Evolutionary conservation across 1,140 invertebrate species (phyloP).

Genomic region (Zaprionus vittiger): DNA sequence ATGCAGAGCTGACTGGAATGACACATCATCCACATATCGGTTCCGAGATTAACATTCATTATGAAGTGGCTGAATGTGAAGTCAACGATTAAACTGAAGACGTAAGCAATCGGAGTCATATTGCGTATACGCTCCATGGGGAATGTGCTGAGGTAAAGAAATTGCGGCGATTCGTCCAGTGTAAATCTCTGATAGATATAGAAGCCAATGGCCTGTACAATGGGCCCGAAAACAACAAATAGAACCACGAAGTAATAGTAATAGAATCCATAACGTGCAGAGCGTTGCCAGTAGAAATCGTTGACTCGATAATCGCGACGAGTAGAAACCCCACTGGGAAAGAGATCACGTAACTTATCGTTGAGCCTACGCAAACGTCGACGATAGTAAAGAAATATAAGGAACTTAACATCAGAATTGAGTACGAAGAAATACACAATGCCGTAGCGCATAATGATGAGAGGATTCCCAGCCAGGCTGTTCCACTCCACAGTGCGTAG

Average conservation of each 20-base stretch:
- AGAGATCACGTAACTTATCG: constrained; percentile 23
- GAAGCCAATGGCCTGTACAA: constrained; percentile 17
- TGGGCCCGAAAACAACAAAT: constrained; percentile 25
- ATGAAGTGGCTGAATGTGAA: constrained; percentile 41
- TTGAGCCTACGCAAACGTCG: constrained; percentile 8
- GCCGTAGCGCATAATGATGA: constrained; percentile 44
- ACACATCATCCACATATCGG: constrained; percentile 63
- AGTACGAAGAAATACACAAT: constrained; percentile 45
- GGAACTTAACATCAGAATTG: constrained; percentile 45
- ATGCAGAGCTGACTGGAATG: constrained; percentile 48
- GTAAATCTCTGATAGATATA: constrained; percentile 19
- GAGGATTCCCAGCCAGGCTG: constrained; percentile 33
- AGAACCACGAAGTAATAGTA: constrained; percentile 36
- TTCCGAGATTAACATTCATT: constrained; percentile 48
- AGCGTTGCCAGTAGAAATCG: constrained; percentile 42
- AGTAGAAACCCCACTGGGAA: constrained; percentile 16
- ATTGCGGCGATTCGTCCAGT: constrained; percentile 1
- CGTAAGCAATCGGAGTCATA: background rate
- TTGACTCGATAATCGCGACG: constrained; percentile 39
- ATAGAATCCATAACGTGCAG: constrained; percentile 26
- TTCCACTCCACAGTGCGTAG: constrained; percentile 43
- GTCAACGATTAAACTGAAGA: constrained; percentile 21
- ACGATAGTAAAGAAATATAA: constrained; percentile 45
- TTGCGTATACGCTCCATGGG: constrained; percentile 30
- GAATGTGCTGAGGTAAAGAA: constrained; percentile 41